phyloP scores from a whole-genome alignment of 2,797 vertebrate species.

The Lepidocolaptes lacrymiger region DNA sequence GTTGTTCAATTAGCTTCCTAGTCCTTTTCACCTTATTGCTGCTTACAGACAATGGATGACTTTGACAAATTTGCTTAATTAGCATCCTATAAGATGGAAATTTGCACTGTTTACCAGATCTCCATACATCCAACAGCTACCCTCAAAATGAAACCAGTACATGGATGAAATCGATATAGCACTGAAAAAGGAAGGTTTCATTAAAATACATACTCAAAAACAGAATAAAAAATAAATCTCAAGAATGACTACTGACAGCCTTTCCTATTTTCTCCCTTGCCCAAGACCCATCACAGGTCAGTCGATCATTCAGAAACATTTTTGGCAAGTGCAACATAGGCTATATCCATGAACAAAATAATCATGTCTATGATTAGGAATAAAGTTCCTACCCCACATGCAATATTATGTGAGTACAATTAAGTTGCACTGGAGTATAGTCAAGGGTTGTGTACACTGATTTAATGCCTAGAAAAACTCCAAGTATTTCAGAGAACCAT shows the following conservation, averaged over 20 bases:
- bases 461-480: neutral
- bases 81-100: neutral
- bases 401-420: neutral
- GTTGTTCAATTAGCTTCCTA: neutral
- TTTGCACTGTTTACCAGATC: neutral
- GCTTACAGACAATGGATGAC: neutral
- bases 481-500: neutral
- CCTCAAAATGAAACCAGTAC: neutral
- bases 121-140: neutral
- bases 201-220: neutral
- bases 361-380: neutral
- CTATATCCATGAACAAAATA: neutral
- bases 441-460: neutral
- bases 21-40: neutral
- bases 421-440: neutral
- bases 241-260: neutral
- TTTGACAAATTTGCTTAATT: neutral
- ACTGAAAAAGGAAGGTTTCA: neutral
- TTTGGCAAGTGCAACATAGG: neutral
- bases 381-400: fast-evolving
- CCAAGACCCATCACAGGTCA: neutral
- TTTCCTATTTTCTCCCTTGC: neutral
- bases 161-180: neutral
- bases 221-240: neutral
- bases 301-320: neutral